Evolutionary conservation across 35 echinoderm and acorn worm species (phyloP).

Genomic region (Amphiura filiformis): DNA sequence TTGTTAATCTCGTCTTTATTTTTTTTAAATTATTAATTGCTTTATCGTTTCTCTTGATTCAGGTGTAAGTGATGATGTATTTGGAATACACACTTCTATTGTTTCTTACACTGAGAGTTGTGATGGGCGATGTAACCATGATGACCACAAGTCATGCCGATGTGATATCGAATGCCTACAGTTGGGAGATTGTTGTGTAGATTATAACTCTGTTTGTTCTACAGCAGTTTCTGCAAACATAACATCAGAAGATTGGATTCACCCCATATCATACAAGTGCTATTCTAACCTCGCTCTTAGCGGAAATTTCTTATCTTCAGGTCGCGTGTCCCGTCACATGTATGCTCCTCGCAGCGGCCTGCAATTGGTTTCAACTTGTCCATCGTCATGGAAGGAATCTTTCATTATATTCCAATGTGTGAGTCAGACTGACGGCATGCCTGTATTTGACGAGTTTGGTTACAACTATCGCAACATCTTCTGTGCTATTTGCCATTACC

Average conservation of each 20-base stretch:
- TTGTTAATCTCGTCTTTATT: too few relatives aligned
- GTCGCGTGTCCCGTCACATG: too few relatives aligned
- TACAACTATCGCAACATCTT: conserved; percentile 2
- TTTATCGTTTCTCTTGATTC: too few relatives aligned
- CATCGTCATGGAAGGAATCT: neutral
- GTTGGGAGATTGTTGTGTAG: neutral
- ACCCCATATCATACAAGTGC: neutral
- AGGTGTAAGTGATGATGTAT: too few relatives aligned
- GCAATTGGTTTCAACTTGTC: neutral
- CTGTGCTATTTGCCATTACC: neutral
- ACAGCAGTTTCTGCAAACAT: neutral
- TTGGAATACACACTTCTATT: too few relatives aligned
- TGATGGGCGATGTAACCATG: neutral
- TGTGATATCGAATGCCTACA: neutral
- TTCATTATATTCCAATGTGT: neutral
- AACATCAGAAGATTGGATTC: neutral
- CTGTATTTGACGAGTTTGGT: neutral
- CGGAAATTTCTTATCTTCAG: too few relatives aligned
- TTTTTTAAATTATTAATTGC: too few relatives aligned
- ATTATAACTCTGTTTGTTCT: neutral
- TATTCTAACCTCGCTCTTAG: neutral
- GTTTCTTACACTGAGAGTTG: too few relatives aligned
- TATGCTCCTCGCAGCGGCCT: too few relatives aligned
- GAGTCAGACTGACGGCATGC: neutral
- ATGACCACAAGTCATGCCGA: neutral